phyloP scores from a whole-genome alignment of 2,797 vertebrate species.

The Pseudochirops cupreus region DNA sequence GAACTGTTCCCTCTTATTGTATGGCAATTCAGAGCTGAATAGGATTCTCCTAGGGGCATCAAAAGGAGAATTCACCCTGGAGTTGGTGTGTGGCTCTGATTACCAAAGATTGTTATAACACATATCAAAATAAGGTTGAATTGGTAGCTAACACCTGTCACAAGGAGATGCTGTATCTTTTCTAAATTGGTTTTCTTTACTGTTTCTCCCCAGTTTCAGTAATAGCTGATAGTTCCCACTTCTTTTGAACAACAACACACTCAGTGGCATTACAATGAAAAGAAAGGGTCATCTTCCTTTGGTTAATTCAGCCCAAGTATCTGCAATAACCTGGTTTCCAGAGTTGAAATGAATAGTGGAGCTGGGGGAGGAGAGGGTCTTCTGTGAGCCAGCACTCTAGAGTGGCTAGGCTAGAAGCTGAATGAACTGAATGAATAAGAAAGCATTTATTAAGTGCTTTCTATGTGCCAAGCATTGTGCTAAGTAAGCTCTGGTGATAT shows the following conservation, averaged over 20 bases:
- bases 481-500: background rate
- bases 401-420: background rate
- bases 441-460: background rate
- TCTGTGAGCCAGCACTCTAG: background rate
- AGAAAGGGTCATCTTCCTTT: background rate
- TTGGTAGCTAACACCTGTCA: background rate
- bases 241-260: background rate
- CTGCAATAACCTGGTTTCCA: background rate
- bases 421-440: background rate
- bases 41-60: background rate
- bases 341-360: background rate
- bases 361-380: background rate
- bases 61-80: background rate
- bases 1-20: background rate
- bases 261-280: background rate
- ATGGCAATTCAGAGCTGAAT: background rate
- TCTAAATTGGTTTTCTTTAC: background rate
- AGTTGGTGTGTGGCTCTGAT: background rate
- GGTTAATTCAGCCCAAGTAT: background rate
- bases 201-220: background rate
- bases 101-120: background rate
- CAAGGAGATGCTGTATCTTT: background rate
- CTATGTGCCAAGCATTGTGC: background rate
- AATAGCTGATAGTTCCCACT: background rate
- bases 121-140: constrained; percentile 1